Percentiles rank a stretch among this genome's conserved stretches.
These are phyloP conservation scores for Drosophila fuyamai DNA, from an alignment of 1,140 invertebrate species.

Conservation along the genomic window DNA sequence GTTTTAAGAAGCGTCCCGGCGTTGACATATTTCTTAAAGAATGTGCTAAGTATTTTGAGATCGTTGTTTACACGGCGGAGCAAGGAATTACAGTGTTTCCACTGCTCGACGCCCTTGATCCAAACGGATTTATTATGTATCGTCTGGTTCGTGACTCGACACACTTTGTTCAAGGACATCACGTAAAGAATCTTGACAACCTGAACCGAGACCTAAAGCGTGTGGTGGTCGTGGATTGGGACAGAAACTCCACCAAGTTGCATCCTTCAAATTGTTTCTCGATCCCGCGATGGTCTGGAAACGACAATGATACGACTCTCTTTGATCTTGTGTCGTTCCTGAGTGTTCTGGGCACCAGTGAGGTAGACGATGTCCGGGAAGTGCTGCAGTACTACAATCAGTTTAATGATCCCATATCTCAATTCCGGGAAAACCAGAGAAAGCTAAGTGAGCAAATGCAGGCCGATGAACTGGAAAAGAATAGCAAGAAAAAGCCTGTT, in stretches of 20 bases:
- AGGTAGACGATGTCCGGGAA: constrained; percentile 96
- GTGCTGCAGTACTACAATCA: constrained; percentile 96
- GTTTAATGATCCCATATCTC: constrained; percentile 96
- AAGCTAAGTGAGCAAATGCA: constrained; percentile 89
- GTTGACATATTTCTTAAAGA: constrained; percentile 97
- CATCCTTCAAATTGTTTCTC: constrained; percentile 95
- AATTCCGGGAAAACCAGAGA: constrained; percentile 95
- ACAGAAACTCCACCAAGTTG: constrained; percentile 93
- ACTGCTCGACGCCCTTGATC: constrained; percentile 96
- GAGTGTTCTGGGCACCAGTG: constrained; percentile 93
- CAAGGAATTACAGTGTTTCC: constrained; percentile 96
- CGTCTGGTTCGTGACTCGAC: constrained; percentile 97
- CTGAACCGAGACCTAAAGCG: constrained; percentile 97
- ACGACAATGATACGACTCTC: constrained; percentile 95
- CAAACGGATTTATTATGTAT: constrained; percentile 94
- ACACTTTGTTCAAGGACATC: constrained; percentile 96
- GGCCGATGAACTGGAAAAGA: constrained; percentile 85
- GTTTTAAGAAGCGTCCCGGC: constrained; percentile 99
- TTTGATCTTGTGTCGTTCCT: constrained; percentile 96
- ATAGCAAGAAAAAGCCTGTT: constrained; percentile 58
- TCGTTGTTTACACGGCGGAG: constrained; percentile 98
- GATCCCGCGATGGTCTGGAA: constrained; percentile 96
- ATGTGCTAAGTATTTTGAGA: constrained; percentile 96
- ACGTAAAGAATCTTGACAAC: constrained; percentile 97
- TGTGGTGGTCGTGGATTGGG: constrained; percentile 99